phyloP scores from a whole-genome alignment of 2,888 invertebrate genomes.

The Eurois occulta region DNA sequence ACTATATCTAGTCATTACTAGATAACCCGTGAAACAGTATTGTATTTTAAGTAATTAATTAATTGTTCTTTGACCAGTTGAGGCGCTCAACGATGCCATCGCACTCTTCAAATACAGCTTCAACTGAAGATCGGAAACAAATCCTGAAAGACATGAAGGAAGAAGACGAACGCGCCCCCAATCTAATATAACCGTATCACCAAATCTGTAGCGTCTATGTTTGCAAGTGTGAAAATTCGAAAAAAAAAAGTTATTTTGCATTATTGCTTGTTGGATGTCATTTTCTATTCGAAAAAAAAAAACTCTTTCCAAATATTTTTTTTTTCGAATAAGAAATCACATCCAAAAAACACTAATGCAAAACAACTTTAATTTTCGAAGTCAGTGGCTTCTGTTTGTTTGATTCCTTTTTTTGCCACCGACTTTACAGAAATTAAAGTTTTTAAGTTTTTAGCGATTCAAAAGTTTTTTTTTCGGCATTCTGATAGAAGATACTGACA shows the following conservation, averaged over 20 bases:
- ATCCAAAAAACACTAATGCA: neutral
- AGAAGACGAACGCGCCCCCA: slow-evolving; percentile 11
- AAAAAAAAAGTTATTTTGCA: too few species aligned
- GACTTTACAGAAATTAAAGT: neutral
- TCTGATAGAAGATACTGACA: too few species aligned
- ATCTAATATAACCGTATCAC: neutral
- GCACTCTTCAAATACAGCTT: neutral
- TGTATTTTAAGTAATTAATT: neutral
- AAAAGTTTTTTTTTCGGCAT: neutral
- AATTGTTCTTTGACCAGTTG: slow-evolving; percentile 6
- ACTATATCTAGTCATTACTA: neutral
- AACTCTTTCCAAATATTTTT: too few species aligned
- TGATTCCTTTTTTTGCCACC: neutral
- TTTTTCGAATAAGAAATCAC: too few species aligned
- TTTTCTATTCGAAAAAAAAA: neutral
- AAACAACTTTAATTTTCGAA: neutral
- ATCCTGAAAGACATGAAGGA: slow-evolving; percentile 15
- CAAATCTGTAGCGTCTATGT: neutral
- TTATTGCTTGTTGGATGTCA: too few species aligned
- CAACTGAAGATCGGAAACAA: slow-evolving; percentile 15
- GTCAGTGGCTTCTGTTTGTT: neutral
- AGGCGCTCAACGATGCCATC: slow-evolving; percentile 43
- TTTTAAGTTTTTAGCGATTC: neutral
- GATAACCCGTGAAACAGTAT: neutral
- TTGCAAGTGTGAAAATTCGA: neutral